Evolutionary conservation across 2,888 invertebrate genomes (phyloP).

Genomic region (Muscina levida): DNA sequence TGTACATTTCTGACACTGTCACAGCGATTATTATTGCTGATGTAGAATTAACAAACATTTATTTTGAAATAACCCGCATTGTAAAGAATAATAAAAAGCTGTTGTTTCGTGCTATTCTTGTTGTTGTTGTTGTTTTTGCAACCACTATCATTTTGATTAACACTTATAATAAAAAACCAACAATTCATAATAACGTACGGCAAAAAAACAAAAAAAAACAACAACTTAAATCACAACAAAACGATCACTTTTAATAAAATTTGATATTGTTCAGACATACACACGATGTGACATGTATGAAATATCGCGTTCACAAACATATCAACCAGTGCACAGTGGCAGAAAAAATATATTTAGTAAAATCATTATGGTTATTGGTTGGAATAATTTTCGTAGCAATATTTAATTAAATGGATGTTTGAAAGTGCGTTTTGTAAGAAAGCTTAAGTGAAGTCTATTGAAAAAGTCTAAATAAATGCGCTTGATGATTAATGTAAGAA

Average conservation of each 20-base stretch:
- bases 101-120: too few species aligned
- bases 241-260: constrained; percentile 62
- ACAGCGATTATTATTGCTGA: background rate
- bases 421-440: too few species aligned
- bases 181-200: background rate
- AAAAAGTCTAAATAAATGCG: too few species aligned
- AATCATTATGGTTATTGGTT: background rate
- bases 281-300: background rate
- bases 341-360: background rate
- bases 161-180: constrained; percentile 23
- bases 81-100: constrained; percentile 26
- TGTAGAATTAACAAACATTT: constrained; percentile 34
- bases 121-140: constrained; percentile 26
- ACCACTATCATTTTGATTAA: constrained; percentile 39
- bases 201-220: constrained; percentile 17
- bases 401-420: too few species aligned
- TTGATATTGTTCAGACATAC: constrained; percentile 43
- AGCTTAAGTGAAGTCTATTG: too few species aligned
- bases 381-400: background rate
- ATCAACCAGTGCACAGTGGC: background rate
- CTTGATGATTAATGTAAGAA: too few species aligned
- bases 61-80: constrained; percentile 54
- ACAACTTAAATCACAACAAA: constrained; percentile 59
- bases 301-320: background rate
- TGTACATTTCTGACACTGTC: background rate